These are phyloP conservation scores for Murina feae DNA, from an alignment of 2,113 vertebrate species.

Conservation along the genomic window DNA sequence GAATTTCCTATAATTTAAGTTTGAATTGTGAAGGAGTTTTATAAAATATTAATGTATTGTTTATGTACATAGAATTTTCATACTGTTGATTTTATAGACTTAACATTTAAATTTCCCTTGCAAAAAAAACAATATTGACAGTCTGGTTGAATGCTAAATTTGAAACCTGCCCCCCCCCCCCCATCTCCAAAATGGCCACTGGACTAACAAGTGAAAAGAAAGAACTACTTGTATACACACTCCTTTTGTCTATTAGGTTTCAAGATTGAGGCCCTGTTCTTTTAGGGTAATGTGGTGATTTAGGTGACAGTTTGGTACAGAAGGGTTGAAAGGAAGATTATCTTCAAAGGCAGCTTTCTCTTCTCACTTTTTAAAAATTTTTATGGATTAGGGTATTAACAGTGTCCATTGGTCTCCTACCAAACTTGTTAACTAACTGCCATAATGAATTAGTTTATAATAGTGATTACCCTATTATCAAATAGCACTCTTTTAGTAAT, in stretches of 20 bases:
- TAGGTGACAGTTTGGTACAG: neutral
- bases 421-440: slow-evolving; percentile 15
- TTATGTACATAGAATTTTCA: neutral
- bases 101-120: slow-evolving; percentile 18
- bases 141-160: neutral
- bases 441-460: slow-evolving; percentile 20
- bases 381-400: neutral
- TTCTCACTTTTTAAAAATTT: neutral
- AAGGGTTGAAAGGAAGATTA: neutral
- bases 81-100: neutral
- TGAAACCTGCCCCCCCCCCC: neutral
- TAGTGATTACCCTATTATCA: neutral
- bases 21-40: neutral
- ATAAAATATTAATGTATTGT: neutral
- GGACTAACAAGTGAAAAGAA: neutral
- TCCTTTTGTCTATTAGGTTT: neutral
- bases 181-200: neutral
- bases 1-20: slow-evolving; percentile 1
- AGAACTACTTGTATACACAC: neutral
- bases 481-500: neutral
- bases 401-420: neutral
- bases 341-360: neutral
- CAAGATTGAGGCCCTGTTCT: neutral
- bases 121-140: neutral
- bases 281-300: neutral